Percentiles rank a stretch among this genome's conserved stretches.
Conservation (phyloP, 23 tunicate species). For the Aplidium turbinatum region DNA sequence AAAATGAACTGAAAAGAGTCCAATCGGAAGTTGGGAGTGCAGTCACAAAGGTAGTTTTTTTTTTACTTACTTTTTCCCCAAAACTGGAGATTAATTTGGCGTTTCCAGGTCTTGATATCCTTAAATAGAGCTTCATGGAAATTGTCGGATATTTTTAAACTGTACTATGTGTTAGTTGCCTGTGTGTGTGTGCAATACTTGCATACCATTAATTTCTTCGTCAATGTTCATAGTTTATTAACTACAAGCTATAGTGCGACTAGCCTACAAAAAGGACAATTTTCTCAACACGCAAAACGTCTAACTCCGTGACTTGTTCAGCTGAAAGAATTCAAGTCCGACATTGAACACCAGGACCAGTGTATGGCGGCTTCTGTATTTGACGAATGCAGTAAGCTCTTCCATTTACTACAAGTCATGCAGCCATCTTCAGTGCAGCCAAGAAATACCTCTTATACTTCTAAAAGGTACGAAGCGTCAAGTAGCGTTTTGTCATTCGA, state of each 20-base stretch:
- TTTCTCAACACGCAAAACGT: no score
- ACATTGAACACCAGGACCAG: slow-evolving; percentile 35
- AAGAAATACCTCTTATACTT: neutral
- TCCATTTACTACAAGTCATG: neutral
- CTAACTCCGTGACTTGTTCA: neutral
- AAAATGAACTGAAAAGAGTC: slow-evolving; percentile 12
- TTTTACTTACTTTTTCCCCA: neutral
- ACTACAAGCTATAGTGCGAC: no score
- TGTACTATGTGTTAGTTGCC: no score
- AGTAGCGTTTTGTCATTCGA: no score
- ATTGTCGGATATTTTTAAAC: no score
- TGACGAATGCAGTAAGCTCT: slow-evolving; percentile 40
- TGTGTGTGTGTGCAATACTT: neutral
- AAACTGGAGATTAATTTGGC: neutral
- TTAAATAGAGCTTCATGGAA: no score
- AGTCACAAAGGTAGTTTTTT: slow-evolving; percentile 22
- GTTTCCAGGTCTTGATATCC: no score
- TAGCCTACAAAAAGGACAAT: no score
- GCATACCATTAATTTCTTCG: no score
- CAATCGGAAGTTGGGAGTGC: slow-evolving; percentile 13
- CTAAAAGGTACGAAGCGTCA: slow-evolving; percentile 24
- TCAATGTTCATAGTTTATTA: no score
- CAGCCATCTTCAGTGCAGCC: neutral
- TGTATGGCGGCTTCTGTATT: slow-evolving; percentile 9
- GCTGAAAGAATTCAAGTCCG: slow-evolving; percentile 27